Conservation (phyloP, 2,888 invertebrate genomes). For the Polyploca ridens region DNA sequence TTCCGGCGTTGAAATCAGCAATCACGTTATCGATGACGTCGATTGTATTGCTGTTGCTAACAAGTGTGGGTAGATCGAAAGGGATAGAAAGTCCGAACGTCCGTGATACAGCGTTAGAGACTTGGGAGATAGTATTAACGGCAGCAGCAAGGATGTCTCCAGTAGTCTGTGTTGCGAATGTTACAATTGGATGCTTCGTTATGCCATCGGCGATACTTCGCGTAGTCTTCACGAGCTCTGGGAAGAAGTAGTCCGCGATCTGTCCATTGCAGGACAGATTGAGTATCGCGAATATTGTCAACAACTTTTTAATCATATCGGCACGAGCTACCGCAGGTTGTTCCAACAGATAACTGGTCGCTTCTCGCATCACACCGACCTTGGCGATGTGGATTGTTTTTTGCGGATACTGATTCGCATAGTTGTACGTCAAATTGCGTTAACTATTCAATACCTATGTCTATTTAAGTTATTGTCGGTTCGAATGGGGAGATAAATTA, state of each 20-base stretch:
- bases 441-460: neutral
- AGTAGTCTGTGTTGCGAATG: slow-evolving; percentile 29
- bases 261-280: slow-evolving; percentile 32
- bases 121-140: slow-evolving; percentile 31
- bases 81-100: slow-evolving; percentile 28
- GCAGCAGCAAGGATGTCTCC: slow-evolving; percentile 40
- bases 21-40: slow-evolving; percentile 41
- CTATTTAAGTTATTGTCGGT: neutral
- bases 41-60: slow-evolving; percentile 40
- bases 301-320: slow-evolving; percentile 30
- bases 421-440: neutral
- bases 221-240: slow-evolving; percentile 25
- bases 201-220: slow-evolving; percentile 30
- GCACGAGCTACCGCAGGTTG: slow-evolving; percentile 35
- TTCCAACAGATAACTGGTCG: slow-evolving; percentile 36
- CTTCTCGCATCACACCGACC: slow-evolving; percentile 31
- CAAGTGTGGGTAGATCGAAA: slow-evolving; percentile 33
- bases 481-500: neutral
- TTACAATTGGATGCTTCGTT: slow-evolving; percentile 33
- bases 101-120: slow-evolving; percentile 42
- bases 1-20: slow-evolving; percentile 41
- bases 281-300: slow-evolving; percentile 26
- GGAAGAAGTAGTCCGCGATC: slow-evolving; percentile 33
- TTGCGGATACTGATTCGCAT: slow-evolving; percentile 18
- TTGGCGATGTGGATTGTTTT: slow-evolving; percentile 36